A percentile compares a stretch with the other conserved stretches of the same genome.
Conservation (phyloP, 2,797 vertebrate genomes). For the Scarus forsteni region DNA sequence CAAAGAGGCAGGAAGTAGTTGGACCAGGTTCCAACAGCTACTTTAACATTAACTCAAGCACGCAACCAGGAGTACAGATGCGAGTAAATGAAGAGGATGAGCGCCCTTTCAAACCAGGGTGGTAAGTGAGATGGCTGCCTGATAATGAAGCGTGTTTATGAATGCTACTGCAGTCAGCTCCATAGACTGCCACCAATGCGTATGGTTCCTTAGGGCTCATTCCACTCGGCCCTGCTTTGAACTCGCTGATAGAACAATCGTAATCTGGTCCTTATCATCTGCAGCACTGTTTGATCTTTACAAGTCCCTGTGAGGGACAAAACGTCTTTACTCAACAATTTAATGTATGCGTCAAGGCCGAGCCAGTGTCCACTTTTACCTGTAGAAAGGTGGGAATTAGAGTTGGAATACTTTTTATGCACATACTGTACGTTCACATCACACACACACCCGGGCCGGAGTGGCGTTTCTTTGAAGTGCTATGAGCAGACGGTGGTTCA, state of each 20-base stretch:
- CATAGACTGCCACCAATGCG: constrained; percentile 77
- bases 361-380: constrained; percentile 38
- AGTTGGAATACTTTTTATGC: constrained; percentile 62
- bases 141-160: constrained; percentile 77
- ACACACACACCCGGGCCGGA: constrained; percentile 37
- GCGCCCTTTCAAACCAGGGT: constrained; percentile 82
- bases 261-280: constrained; percentile 79
- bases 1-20: constrained; percentile 80
- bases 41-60: constrained; percentile 86
- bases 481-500: constrained; percentile 65
- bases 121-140: constrained; percentile 68
- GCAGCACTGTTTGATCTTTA: constrained; percentile 80
- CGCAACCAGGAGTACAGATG: constrained; percentile 84
- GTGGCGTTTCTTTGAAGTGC: constrained; percentile 67
- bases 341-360: constrained; percentile 35
- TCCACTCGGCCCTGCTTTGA: constrained; percentile 78
- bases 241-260: constrained; percentile 78
- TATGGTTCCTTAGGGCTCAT: constrained; percentile 69
- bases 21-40: constrained; percentile 75
- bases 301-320: constrained; percentile 70
- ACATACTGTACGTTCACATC: constrained; percentile 41
- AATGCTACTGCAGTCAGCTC: constrained; percentile 69
- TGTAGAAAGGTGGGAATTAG: constrained; percentile 50
- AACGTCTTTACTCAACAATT: constrained; percentile 65
- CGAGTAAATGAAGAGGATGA: constrained; percentile 75